phyloP scores from a whole-genome alignment of 92 coral and sea anemone genomes.

The Zoanthus solanderi region DNA sequence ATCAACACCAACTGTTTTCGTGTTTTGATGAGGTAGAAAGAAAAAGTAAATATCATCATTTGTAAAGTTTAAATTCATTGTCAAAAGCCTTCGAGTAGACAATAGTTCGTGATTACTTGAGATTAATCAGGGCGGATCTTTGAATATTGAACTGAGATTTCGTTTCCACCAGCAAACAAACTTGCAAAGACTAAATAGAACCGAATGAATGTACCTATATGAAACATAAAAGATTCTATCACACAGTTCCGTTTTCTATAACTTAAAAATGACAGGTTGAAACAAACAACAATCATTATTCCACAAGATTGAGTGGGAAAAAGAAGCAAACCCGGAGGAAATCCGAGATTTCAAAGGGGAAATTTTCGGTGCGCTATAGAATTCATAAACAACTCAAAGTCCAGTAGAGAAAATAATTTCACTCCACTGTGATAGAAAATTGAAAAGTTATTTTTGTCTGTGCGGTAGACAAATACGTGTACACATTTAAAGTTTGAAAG shows the following conservation, averaged over 20 bases:
- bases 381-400: background rate
- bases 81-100: background rate
- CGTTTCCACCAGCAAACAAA: conserved; percentile 3
- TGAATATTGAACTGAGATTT: conserved; percentile 1
- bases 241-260: background rate
- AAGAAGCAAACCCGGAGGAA: background rate
- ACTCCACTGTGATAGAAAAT: background rate
- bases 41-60: background rate
- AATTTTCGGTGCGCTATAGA: background rate
- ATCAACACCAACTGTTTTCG: background rate
- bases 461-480: background rate
- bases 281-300: background rate
- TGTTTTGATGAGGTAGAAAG: background rate
- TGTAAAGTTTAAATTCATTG: background rate
- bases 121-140: background rate
- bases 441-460: background rate
- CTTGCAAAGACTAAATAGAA: background rate
- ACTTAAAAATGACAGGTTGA: background rate
- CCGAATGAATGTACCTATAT: background rate
- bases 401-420: background rate
- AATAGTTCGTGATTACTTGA: background rate
- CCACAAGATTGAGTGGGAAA: background rate
- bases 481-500: background rate
- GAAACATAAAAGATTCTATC: background rate
- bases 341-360: background rate